Evolutionary conservation across 2,797 vertebrate genomes (phyloP), one percentile per base, ranked within the genome.

Genomic region (Cossypha caffra): DNA sequence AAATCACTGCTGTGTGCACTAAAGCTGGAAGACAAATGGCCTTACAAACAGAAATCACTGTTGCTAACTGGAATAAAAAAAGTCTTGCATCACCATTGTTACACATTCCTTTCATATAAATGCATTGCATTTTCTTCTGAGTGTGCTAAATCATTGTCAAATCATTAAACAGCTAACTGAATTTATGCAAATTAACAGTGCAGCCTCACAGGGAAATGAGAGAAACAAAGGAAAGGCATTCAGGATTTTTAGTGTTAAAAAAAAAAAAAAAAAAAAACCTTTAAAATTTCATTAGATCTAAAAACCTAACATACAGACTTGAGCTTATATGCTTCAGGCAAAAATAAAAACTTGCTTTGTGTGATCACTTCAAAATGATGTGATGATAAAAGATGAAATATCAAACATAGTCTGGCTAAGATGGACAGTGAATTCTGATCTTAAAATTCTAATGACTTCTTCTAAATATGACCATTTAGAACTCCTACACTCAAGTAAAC

Each of bases 21-120:
- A 94, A 95, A 95, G 81, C 59, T 68, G 73, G 64, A 92, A 96
- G 92, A 96, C 68, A 95, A 97, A 97, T 81, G 88, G 86, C 61
- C 64, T 72, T 63, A 84, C 67, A 95, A 95, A 89, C 35, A 75
- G 74, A 96, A 95, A 91, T 90, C 52, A 76, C n/a, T 95, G 90
- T 72, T 85, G 72, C 71, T 94, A 95, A 95, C 68, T 73, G 51
- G 58, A 96, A 86, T 85, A 86, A 93, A 80, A 88, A 42, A 92
- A 78, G 16, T 73, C 54, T 79, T 88, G 67, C 67, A 84, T 84
- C 74, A 88, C 54, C 73, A 51, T 29, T 92, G 55, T 85, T 79
- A 83, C 42, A 88, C 26, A 76, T 62, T 69, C 43, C 50, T 77
- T 84, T 94, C 50, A 88, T 21, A 85, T 17, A 82, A 90, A 74